Evolutionary conservation across 1,140 invertebrate species (phyloP).

Genomic region (Bombus impatiens): DNA sequence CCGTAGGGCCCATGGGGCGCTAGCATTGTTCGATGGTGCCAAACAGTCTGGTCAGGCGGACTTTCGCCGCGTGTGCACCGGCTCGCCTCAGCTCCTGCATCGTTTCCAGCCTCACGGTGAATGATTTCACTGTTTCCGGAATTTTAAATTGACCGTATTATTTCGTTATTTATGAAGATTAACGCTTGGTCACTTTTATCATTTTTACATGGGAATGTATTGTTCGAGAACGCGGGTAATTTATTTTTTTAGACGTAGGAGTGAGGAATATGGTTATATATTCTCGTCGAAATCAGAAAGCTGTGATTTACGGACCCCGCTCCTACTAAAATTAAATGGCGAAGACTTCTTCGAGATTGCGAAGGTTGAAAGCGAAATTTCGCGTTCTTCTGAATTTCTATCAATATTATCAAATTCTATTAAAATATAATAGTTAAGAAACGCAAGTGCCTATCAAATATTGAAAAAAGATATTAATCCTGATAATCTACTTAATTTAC

Average conservation of each 20-base stretch:
- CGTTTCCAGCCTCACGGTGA: conserved; percentile 16
- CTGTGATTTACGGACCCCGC: not conserved
- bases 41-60: conserved; percentile 70
- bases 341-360: not conserved
- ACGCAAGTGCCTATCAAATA: too few relatives aligned
- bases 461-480: not conserved
- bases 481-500: not conserved
- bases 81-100: not conserved
- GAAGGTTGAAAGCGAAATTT: not conserved
- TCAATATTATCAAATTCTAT: not conserved
- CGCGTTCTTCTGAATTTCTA: not conserved
- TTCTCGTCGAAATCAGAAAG: not conserved
- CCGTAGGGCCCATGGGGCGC: conserved; percentile 52
- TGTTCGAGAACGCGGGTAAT: not conserved
- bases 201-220: conserved; percentile 4
- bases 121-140: conserved; percentile 42
- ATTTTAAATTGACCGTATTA: conserved; percentile 20
- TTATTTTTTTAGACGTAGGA: not conserved
- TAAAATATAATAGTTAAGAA: not conserved
- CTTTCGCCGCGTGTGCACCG: conserved; percentile 19
- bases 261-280: not conserved
- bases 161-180: conserved; percentile 49
- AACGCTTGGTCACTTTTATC: not conserved
- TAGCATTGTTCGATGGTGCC: conserved; percentile 72
- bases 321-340: not conserved